Evolutionary conservation across 2,113 vertebrate species (phyloP), one percentile per base, ranked within the genome.

Genomic region (Orthonyx spaldingii): DNA sequence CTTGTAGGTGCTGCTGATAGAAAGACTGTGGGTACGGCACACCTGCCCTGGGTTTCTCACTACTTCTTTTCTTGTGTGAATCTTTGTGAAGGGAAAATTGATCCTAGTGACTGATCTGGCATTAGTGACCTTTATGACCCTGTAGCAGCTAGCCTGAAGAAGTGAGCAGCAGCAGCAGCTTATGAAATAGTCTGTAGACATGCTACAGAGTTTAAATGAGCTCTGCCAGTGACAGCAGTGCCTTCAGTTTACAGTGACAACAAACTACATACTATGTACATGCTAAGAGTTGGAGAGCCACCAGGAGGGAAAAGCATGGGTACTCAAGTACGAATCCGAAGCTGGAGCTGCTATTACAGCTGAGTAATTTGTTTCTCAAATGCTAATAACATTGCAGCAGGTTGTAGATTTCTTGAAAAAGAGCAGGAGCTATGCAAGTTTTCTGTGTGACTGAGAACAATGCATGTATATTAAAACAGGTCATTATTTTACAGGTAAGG

Each of bases 251-350:
- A 37, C 27, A 33, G 20, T 44, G 50, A 33, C 20, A n/a, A 69
- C 78, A 47, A 42, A 22, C 44, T 42, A 41, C 11, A 39, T 60
- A 26, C n/a, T 35, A 3, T 32, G 17, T 74, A 14, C 0, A 0
- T 37, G 37, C 11, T 19, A 35, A 32, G 60, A 74, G 50, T 16
- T 55, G 23, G 56, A 90, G 47, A 84, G 39, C 37, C 32, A 87
- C 11, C n/a, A 35, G 23, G 26, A 87, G 35, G 18, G 26, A 60
- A 50, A 6, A 23, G 20, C 20, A 10, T 16, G 8, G 42, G 20
- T 50, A 32, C 28, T 55, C 42, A 14, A 41, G 39, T 59, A 49
- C 27, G 63, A 65, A 61, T 76, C 24, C 1, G 0, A 84, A 89
- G 44, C 30, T 91, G 65, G 44, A 87, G 49, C 66, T 80, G 39